phyloP scores from a whole-genome alignment of 2,797 vertebrate genomes.

The Chaetodon trifasciatus region DNA sequence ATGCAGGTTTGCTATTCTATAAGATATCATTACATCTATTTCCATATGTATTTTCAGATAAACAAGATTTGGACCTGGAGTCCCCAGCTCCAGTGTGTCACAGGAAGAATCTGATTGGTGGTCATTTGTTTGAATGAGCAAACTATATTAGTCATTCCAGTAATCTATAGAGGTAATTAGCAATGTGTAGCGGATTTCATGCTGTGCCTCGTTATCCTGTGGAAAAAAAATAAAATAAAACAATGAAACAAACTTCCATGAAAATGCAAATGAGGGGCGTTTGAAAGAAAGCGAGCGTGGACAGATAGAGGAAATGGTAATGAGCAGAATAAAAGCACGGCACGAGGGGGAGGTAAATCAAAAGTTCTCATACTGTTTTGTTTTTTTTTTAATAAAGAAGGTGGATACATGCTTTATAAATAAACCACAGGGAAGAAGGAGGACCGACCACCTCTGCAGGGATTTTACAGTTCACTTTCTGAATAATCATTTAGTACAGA shows the following conservation, averaged over 20 bases:
- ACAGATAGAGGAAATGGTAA: neutral
- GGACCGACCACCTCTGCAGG: neutral
- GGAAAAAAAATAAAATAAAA: neutral
- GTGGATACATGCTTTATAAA: neutral
- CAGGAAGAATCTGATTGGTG: neutral
- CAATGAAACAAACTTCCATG: neutral
- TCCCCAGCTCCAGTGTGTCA: neutral
- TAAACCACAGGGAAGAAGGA: neutral
- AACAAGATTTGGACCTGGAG: neutral
- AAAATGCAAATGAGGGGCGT: constrained; percentile 6
- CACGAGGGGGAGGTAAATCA: neutral
- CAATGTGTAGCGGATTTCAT: neutral
- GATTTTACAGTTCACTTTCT: constrained; percentile 4
- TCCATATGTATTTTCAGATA: too few species aligned
- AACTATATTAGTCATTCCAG: neutral
- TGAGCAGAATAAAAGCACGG: neutral
- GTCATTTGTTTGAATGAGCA: neutral
- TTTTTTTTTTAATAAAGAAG: neutral
- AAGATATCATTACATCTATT: too few species aligned
- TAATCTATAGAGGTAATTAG: neutral
- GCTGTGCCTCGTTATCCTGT: neutral
- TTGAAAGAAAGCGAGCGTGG: neutral
- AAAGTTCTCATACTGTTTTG: neutral
- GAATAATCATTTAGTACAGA: neutral
- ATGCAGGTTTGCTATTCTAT: neutral